Evolutionary conservation across 64 coral and sea anemone species (phyloP).

Genomic region (Montipora capricornis): DNA sequence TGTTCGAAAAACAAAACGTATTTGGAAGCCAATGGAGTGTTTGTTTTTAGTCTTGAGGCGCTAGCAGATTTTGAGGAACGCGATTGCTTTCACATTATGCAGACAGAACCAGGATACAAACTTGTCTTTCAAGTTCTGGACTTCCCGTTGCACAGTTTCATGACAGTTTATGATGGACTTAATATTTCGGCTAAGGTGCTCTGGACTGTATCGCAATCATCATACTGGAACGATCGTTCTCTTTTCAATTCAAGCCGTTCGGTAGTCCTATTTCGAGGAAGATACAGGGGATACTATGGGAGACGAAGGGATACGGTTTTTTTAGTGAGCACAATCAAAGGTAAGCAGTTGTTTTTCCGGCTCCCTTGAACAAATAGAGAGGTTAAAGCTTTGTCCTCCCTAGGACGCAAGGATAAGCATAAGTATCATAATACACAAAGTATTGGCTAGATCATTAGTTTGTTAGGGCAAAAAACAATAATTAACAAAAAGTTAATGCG

Average conservation of each 20-base stretch:
- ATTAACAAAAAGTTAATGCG: too few species aligned
- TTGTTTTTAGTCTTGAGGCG: background rate
- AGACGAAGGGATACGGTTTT: background rate
- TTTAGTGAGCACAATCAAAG: conserved; percentile 52
- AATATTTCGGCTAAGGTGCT: background rate
- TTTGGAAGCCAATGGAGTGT: conserved; percentile 12
- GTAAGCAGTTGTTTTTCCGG: background rate
- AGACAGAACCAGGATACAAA: conserved; percentile 65
- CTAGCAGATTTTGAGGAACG: background rate
- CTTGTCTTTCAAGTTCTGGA: conserved; percentile 52
- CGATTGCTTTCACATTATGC: conserved; percentile 42
- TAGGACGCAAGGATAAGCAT: too few species aligned
- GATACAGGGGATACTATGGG: background rate
- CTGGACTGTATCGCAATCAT: conserved; percentile 5
- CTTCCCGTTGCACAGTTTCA: background rate
- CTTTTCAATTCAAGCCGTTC: conserved; percentile 31
- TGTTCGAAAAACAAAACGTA: conserved; percentile 59
- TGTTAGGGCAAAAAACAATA: too few species aligned
- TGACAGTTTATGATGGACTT: conserved; percentile 53
- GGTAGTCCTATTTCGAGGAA: background rate
- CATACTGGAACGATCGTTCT: background rate
- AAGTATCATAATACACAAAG: too few species aligned
- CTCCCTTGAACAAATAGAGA: too few species aligned
- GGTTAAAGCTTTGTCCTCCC: too few species aligned
- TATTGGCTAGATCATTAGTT: too few species aligned